phyloP scores from a whole-genome alignment of 2,113 vertebrate species.

The Carassius gibelio region DNA sequence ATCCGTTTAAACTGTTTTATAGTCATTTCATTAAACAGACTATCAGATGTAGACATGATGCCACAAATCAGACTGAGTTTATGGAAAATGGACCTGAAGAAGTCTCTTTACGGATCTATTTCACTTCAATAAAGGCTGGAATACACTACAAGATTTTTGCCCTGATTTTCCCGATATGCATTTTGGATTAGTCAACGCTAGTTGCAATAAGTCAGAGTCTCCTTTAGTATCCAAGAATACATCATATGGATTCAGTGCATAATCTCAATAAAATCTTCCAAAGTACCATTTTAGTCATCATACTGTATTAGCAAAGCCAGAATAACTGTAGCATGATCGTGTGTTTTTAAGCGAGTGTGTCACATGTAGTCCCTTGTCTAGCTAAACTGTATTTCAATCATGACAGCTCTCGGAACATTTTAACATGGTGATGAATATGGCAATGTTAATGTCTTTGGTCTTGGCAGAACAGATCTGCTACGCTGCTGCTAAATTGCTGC shows the following conservation, averaged over 20 bases:
- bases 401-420: too few relatives aligned
- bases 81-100: conserved; percentile 13
- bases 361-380: not conserved
- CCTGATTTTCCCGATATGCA: too few relatives aligned
- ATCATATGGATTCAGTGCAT: not conserved
- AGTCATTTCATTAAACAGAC: too few relatives aligned
- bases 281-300: not conserved
- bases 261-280: not conserved
- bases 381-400: not conserved
- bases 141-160: too few relatives aligned
- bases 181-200: too few relatives aligned
- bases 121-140: not conserved
- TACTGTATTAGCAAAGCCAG: not conserved
- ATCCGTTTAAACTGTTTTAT: too few relatives aligned
- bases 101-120: not conserved
- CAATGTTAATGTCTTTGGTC: too few relatives aligned
- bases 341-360: not conserved
- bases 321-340: not conserved
- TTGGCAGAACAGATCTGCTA: too few relatives aligned
- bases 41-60: not conserved
- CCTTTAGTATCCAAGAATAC: too few relatives aligned
- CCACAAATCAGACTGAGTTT: not conserved
- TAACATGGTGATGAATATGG: too few relatives aligned
- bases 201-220: too few relatives aligned
- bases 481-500: too few relatives aligned